These are phyloP conservation scores for Hylaea fasciaria DNA, from an alignment of 2,888 invertebrate genomes.

Conservation along the genomic window DNA sequence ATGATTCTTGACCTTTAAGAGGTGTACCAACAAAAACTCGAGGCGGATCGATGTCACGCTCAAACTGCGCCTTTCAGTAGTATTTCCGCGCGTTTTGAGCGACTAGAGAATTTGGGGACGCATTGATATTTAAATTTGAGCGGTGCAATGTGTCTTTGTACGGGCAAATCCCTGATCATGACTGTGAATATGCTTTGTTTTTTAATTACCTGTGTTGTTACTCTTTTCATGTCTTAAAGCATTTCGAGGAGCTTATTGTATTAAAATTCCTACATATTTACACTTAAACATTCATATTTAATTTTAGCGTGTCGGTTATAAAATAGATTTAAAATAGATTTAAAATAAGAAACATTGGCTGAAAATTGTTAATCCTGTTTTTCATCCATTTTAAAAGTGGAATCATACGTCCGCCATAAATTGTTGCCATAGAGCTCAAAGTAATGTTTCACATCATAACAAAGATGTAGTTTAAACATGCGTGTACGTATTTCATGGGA, in stretches of 20 bases:
- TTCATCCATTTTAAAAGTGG: too few species aligned
- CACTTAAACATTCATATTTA: too few species aligned
- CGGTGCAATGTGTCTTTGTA: slow-evolving; percentile 6
- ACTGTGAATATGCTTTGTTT: slow-evolving; percentile 10
- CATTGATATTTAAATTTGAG: slow-evolving; percentile 24
- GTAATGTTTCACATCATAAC: not conserved
- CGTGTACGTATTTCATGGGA: not conserved
- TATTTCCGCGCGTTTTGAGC: slow-evolving; percentile 28
- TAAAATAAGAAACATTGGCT: too few species aligned
- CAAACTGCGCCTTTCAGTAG: slow-evolving; percentile 38
- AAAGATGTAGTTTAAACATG: not conserved
- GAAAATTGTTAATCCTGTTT: too few species aligned
- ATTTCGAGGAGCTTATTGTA: not conserved
- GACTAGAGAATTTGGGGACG: slow-evolving; percentile 3
- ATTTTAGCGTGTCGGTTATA: too few species aligned
- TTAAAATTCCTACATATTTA: too few species aligned
- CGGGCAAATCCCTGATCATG: slow-evolving; percentile 16
- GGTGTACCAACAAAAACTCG: slow-evolving; percentile 36
- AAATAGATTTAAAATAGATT: too few species aligned
- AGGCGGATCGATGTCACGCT: slow-evolving; percentile 44
- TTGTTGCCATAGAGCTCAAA: too few species aligned
- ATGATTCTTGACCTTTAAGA: slow-evolving; percentile 32
- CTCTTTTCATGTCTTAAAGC: not conserved
- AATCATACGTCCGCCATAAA: too few species aligned
- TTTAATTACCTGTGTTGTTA: not conserved